phyloP scores from a whole-genome alignment of 2,113 vertebrate genomes.

The Carollia perspicillata region DNA sequence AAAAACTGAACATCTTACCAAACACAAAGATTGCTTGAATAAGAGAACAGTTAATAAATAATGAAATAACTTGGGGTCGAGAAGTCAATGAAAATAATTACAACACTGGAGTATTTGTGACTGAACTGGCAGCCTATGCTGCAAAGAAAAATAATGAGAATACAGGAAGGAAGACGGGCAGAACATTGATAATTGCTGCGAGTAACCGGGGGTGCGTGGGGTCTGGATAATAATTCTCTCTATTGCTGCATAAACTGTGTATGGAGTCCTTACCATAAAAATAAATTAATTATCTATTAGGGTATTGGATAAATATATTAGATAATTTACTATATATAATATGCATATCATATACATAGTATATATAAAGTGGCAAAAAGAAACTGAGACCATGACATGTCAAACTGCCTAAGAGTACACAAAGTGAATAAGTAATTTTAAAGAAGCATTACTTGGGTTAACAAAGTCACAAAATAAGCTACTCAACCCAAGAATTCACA shows the following conservation, averaged over 20 bases:
- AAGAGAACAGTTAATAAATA: slow-evolving; percentile 4
- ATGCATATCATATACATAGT: background rate
- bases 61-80: background rate
- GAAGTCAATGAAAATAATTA: background rate
- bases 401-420: background rate
- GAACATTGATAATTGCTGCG: background rate
- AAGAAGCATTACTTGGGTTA: background rate
- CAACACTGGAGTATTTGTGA: background rate
- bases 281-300: background rate
- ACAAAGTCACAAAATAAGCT: background rate
- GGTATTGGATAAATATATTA: background rate
- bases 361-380: background rate
- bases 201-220: accelerated
- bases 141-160: background rate
- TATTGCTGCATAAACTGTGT: background rate
- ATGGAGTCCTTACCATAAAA: background rate
- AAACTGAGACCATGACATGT: background rate
- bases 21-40: background rate
- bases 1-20: background rate
- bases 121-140: background rate
- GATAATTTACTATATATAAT: background rate
- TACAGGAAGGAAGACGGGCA: background rate
- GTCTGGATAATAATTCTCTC: background rate
- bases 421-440: background rate
- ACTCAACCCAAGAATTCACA: background rate